Evolutionary conservation across 2,888 invertebrate genomes (phyloP).

Genomic region (Synergus laeviventris): DNA sequence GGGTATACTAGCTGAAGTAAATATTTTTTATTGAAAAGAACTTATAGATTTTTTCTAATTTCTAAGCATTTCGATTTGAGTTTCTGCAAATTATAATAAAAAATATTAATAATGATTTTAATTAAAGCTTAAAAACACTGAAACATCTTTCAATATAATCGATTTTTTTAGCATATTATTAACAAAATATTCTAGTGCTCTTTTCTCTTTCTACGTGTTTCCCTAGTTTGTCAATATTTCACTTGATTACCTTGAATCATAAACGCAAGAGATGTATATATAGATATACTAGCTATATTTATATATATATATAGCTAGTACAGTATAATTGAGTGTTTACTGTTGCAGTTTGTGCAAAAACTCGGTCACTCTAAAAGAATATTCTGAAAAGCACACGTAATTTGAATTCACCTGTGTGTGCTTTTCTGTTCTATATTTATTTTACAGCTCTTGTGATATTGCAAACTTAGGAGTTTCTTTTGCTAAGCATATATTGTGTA

Average conservation of each 20-base stretch:
- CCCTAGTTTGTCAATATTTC: background rate
- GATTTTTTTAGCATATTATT: background rate
- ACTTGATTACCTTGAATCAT: background rate
- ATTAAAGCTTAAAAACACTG: no score
- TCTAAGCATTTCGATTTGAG: background rate
- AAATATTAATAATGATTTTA: background rate
- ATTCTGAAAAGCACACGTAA: slow-evolving; percentile 1
- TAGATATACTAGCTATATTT: background rate
- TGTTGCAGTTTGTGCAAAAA: background rate
- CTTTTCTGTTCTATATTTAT: background rate
- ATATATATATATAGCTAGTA: background rate
- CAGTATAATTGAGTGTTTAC: slow-evolving; percentile 2
- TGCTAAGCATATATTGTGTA: background rate
- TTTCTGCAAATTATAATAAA: background rate
- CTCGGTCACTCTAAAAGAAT: slow-evolving; percentile 22
- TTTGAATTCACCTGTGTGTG: slow-evolving; percentile 1
- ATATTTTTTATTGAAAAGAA: background rate
- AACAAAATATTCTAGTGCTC: background rate
- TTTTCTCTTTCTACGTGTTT: background rate
- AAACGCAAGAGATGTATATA: background rate
- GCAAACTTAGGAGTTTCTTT: background rate
- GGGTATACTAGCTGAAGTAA: background rate
- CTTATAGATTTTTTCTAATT: background rate
- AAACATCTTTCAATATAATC: no score
- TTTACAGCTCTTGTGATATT: background rate